Evolutionary conservation across 2,113 vertebrate species (phyloP), one percentile per base, ranked within the genome.

Genomic region (Camelus bactrianus): DNA sequence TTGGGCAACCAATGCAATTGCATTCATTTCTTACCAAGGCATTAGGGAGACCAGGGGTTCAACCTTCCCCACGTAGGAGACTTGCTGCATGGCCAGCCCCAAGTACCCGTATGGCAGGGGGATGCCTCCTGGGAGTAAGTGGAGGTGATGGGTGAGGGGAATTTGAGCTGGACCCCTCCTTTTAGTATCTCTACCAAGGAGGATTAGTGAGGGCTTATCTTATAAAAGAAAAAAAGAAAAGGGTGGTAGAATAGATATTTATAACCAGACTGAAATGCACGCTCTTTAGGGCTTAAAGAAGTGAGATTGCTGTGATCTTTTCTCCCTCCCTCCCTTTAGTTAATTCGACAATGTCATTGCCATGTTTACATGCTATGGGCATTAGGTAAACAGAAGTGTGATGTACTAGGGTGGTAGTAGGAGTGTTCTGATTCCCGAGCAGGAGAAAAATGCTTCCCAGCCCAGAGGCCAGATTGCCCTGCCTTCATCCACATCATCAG

Each of bases 401-500:
- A 77, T 70, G 46, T 15, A 76, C 7, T 6, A 42, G 10, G 58
- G 38, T 88, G 52, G 16, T 54, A 3, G 32, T 56, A 62, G 22
- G 38, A 90, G 17, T 5, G 2, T 64, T 94, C 28, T 1, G 15
- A 28, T 56, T 79, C 56, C 85, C 42, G 86, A 75, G 62, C 46
- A 96, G 22, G 16, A 87, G 35, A 83, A 32, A 88, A 67, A 60
- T 75, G n/a, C 6, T 94, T 83, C 94, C 69, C 6, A 87, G 70
- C 15, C 35, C 67, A n/a, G 52, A 89, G 16, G 35, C 46, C 65
- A 81, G 32, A 83, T 60, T 54, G 24, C 76, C 22, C 28, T 91
- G 64, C 28, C 32, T 93, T 96, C 50, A 28, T 38, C 56, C 32
- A 89, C 11, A 79, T 4, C 82, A 75, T 48, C 0, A 0, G 30